Evolutionary conservation across 2,113 vertebrate species (phyloP).

Genomic region (Atractosteus spatula): DNA sequence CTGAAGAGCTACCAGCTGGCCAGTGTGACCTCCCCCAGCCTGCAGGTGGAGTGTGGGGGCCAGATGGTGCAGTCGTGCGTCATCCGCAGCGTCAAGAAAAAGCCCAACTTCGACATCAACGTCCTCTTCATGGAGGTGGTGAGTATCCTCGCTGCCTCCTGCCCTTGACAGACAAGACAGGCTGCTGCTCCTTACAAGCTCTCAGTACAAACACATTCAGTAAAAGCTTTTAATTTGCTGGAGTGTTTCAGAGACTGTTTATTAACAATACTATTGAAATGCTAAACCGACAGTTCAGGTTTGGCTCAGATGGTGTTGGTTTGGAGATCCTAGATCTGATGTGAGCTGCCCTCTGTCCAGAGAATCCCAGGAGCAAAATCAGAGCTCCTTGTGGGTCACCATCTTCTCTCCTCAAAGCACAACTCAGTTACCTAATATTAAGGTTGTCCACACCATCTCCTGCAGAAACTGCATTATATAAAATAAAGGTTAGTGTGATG

Average conservation of each 20-base stretch:
- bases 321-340: too few species aligned
- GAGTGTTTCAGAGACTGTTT: not conserved
- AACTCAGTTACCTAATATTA: too few species aligned
- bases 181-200: too few species aligned
- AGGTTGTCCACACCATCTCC: too few species aligned
- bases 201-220: too few species aligned
- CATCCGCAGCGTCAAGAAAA: slow-evolving; percentile 90
- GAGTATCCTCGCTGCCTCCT: slow-evolving; percentile 36
- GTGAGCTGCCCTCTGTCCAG: too few species aligned
- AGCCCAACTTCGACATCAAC: slow-evolving; percentile 88
- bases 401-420: too few species aligned
- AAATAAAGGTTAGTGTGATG: too few species aligned
- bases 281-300: not conserved
- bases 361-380: too few species aligned
- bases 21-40: slow-evolving; percentile 82
- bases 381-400: too few species aligned
- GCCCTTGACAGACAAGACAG: not conserved
- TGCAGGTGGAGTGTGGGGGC: slow-evolving; percentile 88
- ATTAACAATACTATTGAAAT: not conserved
- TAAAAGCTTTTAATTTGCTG: not conserved
- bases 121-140: slow-evolving; percentile 91
- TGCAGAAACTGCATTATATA: too few species aligned
- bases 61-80: slow-evolving; percentile 80
- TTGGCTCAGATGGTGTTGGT: too few species aligned
- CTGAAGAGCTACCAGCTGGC: slow-evolving; percentile 93